Conservation (phyloP, 2,113 vertebrate genomes). For the Triplophysa siluroides region DNA sequence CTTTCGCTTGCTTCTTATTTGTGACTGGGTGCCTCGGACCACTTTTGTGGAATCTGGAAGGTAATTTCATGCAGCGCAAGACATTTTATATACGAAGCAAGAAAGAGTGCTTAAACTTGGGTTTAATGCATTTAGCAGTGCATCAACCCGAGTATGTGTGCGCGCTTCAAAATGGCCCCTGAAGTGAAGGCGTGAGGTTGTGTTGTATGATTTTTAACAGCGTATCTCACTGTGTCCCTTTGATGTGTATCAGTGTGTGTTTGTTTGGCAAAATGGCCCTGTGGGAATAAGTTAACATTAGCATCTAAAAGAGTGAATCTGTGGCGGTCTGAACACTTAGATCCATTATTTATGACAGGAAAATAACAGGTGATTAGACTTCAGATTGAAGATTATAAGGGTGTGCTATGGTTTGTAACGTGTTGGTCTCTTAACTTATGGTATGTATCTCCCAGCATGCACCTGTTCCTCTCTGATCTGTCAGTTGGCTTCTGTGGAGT, state of each 20-base stretch:
- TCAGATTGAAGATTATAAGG: conserved; percentile 33
- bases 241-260: conserved; percentile 32
- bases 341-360: conserved; percentile 44
- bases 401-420: conserved; percentile 1
- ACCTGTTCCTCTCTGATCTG: conserved; percentile 33
- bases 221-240: conserved; percentile 26
- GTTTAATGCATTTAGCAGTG: conserved; percentile 26
- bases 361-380: conserved; percentile 37
- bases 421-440: conserved; percentile 25
- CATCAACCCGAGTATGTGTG: neutral
- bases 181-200: neutral
- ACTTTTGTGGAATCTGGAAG: neutral
- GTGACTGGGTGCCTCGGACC: conserved; percentile 24
- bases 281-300: conserved; percentile 49
- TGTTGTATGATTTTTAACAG: neutral
- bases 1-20: conserved; percentile 21
- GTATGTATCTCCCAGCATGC: conserved; percentile 16
- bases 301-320: conserved; percentile 43
- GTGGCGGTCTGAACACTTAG: conserved; percentile 25
- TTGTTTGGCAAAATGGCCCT: conserved; percentile 36
- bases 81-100: neutral
- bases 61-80: conserved; percentile 23
- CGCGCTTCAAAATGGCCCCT: neutral
- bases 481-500: conserved; percentile 7
- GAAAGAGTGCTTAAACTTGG: conserved; percentile 5